These are phyloP conservation scores for Abrostola tripartita DNA, from an alignment of 2,888 invertebrate species.

Conservation along the genomic window DNA sequence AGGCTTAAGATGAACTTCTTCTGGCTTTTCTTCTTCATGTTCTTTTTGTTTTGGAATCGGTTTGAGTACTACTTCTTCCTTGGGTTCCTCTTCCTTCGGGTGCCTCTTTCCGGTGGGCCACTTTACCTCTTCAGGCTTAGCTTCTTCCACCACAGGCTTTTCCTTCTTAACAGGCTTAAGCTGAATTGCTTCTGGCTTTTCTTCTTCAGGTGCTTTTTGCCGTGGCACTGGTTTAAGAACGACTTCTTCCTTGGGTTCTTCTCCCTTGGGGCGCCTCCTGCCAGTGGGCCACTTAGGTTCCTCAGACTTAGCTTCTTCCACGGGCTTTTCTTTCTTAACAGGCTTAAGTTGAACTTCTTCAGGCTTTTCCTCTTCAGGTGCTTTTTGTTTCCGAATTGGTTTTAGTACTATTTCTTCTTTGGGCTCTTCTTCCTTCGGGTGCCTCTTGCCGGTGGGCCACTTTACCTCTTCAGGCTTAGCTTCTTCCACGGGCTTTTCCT, in stretches of 20 bases:
- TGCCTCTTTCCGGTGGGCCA: slow-evolving; percentile 48
- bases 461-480: slow-evolving; percentile 74
- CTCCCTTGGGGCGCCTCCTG: slow-evolving; percentile 54
- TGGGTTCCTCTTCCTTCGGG: slow-evolving; percentile 63
- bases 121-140: slow-evolving; percentile 57
- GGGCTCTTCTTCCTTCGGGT: slow-evolving; percentile 65
- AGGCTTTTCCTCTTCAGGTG: slow-evolving; percentile 67
- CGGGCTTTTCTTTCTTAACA: slow-evolving; percentile 48
- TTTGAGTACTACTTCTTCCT: slow-evolving; percentile 63
- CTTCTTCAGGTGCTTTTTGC: slow-evolving; percentile 71
- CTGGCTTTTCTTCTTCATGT: slow-evolving; percentile 71
- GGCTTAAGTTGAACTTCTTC: slow-evolving; percentile 81
- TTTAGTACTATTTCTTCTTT: slow-evolving; percentile 70
- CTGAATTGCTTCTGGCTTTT: slow-evolving; percentile 62
- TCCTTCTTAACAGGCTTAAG: slow-evolving; percentile 66
- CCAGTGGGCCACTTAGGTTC: slow-evolving; percentile 65
- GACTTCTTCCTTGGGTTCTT: slow-evolving; percentile 52
- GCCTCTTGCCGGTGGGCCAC: slow-evolving; percentile 53
- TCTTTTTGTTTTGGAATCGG: slow-evolving; percentile 60
- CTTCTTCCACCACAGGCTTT: slow-evolving; percentile 68
- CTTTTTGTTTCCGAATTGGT: slow-evolving; percentile 62
- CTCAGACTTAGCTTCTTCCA: slow-evolving; percentile 65
- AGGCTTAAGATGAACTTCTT: slow-evolving; percentile 79
- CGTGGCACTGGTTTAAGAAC: slow-evolving; percentile 70
- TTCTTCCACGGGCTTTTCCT: slow-evolving; percentile 54